These are phyloP conservation scores for Sebastes trivittatus DNA, from an alignment of 2,797 vertebrate genomes.

Conservation along the genomic window DNA sequence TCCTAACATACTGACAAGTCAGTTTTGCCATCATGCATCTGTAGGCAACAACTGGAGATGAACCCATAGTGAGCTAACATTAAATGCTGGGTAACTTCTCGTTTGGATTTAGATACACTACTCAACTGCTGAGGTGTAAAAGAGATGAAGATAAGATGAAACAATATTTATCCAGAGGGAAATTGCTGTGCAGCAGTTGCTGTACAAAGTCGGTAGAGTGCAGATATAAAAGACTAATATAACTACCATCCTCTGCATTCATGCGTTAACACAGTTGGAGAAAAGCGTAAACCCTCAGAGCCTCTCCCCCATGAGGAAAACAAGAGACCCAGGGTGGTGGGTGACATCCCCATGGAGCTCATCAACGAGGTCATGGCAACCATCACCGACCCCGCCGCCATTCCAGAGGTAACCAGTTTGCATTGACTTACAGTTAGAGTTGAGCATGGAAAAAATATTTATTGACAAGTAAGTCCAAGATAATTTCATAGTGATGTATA, in stretches of 20 bases:
- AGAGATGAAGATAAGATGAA: background rate
- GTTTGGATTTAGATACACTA: background rate
- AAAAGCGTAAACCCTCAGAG: conserved; percentile 93
- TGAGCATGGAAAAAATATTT: background rate
- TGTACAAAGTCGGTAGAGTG: background rate
- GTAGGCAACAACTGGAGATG: background rate
- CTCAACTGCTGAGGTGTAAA: background rate
- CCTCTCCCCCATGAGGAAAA: conserved; percentile 88
- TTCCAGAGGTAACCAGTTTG: conserved; percentile 90
- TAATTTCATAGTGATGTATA: background rate
- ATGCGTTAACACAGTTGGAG: conserved; percentile 74
- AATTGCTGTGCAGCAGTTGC: background rate
- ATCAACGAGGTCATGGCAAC: conserved; percentile 99
- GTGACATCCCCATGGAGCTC: conserved; percentile 97
- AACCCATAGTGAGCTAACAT: background rate
- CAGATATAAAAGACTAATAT: background rate
- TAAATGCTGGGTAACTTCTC: background rate
- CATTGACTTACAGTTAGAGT: background rate
- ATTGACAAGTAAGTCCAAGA: background rate
- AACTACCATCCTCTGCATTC: background rate
- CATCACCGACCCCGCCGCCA: conserved; percentile 93
- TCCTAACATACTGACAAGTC: background rate
- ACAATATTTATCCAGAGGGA: background rate
- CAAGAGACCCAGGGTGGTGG: conserved; percentile 90
- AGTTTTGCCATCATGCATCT: background rate